These are phyloP conservation scores for Entomobrya multifasciata DNA, from an alignment of 2,888 invertebrate species.

Conservation along the genomic window DNA sequence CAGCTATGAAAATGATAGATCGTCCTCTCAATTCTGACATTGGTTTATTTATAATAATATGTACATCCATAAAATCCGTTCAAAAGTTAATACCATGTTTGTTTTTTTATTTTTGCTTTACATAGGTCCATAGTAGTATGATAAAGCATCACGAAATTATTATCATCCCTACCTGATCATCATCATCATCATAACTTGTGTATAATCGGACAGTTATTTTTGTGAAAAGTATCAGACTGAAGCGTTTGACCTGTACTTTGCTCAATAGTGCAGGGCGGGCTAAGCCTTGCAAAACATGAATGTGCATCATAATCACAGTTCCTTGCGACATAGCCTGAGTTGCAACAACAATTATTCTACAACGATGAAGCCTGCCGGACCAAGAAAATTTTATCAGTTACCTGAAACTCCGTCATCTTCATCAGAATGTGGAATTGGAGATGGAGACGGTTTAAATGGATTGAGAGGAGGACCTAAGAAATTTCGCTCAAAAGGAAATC, in stretches of 20 bases:
- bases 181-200: not conserved
- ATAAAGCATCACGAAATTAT: not conserved
- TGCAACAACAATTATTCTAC: not conserved
- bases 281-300: slow-evolving; percentile 59
- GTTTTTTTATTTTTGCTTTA: not conserved
- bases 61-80: not conserved
- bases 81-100: not conserved
- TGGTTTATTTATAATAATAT: not conserved
- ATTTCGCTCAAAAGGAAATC: slow-evolving; percentile 75
- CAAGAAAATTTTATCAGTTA: slow-evolving; percentile 62
- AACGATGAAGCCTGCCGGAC: slow-evolving; percentile 59
- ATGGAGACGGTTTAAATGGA: slow-evolving; percentile 45
- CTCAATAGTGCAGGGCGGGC: slow-evolving; percentile 58
- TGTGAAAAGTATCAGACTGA: slow-evolving; percentile 60
- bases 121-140: slow-evolving; percentile 6
- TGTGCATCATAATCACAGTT: slow-evolving; percentile 16
- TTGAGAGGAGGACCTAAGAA: slow-evolving; percentile 71
- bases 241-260: slow-evolving; percentile 55
- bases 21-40: not conserved
- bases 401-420: slow-evolving; percentile 73
- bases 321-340: not conserved
- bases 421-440: slow-evolving; percentile 53
- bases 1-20: not conserved
- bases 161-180: not conserved
- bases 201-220: slow-evolving; percentile 25